Evolutionary conservation across 2,797 vertebrate genomes (phyloP), one percentile per base, ranked within the genome.

Genomic region (Hoplostethus mediterraneus): DNA sequence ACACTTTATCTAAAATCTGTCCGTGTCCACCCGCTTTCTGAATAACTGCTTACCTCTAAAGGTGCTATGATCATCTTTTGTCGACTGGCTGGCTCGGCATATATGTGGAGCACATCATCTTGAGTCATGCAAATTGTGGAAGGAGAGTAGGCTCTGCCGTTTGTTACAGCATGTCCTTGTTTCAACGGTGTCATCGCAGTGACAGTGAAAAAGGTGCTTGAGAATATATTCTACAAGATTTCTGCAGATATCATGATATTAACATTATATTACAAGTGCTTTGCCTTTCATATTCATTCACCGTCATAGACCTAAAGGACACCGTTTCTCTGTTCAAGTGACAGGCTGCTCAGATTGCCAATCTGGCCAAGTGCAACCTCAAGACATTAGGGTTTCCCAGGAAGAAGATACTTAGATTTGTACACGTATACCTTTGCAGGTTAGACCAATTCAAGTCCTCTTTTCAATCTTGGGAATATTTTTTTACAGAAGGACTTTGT

Each of bases 1-100:
- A 36, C 47, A 63, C 52, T 76, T 81, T 62, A 80, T 77, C 48
- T 67, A 42, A 10, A 71, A 73, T 73, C 16, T 57, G 63, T 75
- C 58, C 47, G 10, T 69, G 52, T 33, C 33, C 30, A 28, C 17
- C 57, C 8, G 5, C 10, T 48, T 59, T 69, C 57, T 49, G 3
- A 30, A 51, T 61, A 61, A 44, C 5, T 36, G 12, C 52, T 67
- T 1, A 28, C 28, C 3, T 28, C 28, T 28, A 28, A 28, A 28
- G 21, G 47, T 48, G 59, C 14, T 47, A 55, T 61, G 52, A 28
- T 30, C 48, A 4, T 63, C 11, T 44, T 21, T n/a, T 21, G 55
- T 59, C 40, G 14, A 33, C 30, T 38, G 28, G 30, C 58, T 36
- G 58, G 14, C 8, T 28, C 28, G 28, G 49, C 7, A 9, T 54